Base-by-base conservation (phyloP, 1,140 invertebrate genomes). In the Aphidius gifuensis region DNA sequence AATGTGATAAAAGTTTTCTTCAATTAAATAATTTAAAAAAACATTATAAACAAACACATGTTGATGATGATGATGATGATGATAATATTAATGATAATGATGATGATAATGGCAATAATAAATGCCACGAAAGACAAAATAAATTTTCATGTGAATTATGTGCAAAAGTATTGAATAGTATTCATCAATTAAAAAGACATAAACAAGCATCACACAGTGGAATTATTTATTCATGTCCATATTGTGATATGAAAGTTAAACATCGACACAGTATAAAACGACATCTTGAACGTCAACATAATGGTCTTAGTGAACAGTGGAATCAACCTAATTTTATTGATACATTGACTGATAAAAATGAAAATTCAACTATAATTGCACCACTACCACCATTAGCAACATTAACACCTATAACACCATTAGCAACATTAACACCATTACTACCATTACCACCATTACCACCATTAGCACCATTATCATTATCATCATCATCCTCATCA, bases 1-100 rank as follows among this genome's bases (percentile, higher is more conserved):
- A 76, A 54, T 85, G 83, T 72, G 77, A 74, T 11, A 83, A 82
- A 68, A 67, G 62, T 32, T 83, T 83, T 65, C 74, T 74, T 39
- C 82, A 83, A 69, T 81, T 78, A 62, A 65, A 61, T 43, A 69
- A 69, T 55, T 69, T 67, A 48, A 49, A 80, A 74, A 55, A 83
- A 80, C 65, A 71, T 79, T 68, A 75, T 69, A 64, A 79, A 74
- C 42, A 82, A 80, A 60, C 73, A 71, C 68, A 76, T 71, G 48
- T 76, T 72, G 23, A 81, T 32, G 23, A 32, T 32, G 23, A 23
- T 23, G 23, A 23, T 23, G 3, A 23, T 23, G 4, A 32, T 32
- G 4, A 32, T 32, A 32, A 4, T 71, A 47, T 75, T 72, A 16
- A 81, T 32, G 4, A 32, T 32, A 32, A 32, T 32, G 23, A 32